Evolutionary conservation across 1,140 invertebrate genomes (phyloP).

Genomic region (Trinorchestia longiramus): DNA sequence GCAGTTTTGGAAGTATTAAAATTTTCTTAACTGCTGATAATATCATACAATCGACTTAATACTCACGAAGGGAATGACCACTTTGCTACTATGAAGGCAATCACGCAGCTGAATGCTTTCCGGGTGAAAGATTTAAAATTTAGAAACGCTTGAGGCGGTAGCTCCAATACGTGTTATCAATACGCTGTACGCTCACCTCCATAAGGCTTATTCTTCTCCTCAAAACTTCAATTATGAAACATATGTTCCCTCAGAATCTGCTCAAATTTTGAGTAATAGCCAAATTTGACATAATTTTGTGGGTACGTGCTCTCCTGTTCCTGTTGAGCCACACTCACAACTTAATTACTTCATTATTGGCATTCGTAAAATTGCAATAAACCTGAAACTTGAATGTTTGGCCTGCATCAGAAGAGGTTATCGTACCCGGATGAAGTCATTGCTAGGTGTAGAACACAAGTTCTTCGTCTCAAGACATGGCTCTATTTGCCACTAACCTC

Average conservation of each 20-base stretch:
- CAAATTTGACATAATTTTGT: not conserved
- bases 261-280: not conserved
- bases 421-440: not conserved
- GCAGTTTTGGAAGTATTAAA: not conserved
- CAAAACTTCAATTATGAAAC: not conserved
- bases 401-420: not conserved
- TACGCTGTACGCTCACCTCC: not conserved
- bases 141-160: not conserved
- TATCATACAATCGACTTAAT: not conserved
- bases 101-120: not conserved
- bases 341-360: not conserved
- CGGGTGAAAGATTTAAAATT: not conserved
- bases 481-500: not conserved
- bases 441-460: not conserved
- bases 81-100: not conserved
- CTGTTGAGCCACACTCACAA: too few relatives aligned
- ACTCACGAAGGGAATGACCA: not conserved
- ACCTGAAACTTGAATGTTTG: not conserved
- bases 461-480: not conserved
- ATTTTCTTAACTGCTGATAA: not conserved
- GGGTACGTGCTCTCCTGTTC: too few relatives aligned
- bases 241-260: not conserved
- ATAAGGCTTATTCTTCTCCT: not conserved
- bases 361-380: conserved; percentile 9
- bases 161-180: too few relatives aligned